Evolutionary conservation across 2,888 invertebrate genomes (phyloP), one percentile per base, ranked within the genome.

Genomic region (Caenorhabditis panamensis): DNA sequence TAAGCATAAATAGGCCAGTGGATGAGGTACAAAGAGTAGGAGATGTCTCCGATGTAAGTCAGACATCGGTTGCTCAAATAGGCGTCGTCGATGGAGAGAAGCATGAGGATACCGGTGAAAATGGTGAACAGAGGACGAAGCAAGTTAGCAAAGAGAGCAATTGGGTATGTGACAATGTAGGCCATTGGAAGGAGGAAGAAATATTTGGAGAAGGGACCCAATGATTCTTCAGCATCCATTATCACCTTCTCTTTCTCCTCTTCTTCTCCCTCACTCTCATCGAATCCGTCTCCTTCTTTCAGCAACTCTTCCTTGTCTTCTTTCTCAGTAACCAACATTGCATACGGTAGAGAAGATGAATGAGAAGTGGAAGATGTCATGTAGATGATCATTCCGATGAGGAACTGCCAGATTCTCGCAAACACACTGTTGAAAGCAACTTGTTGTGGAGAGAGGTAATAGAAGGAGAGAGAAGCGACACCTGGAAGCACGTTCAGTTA

Each of bases 1-100:
- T 36, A 77, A 0, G 73, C 71, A 51, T 58, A 67, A 36, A 84
- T 31, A 6, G 83, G 83, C 82, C 82, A 84, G 51, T 84, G 83
- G 22, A 82, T 28, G 5, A 84, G 77, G 54, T 84, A 84, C 16
- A 79, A 41, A 4, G 79, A 79, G 72, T 84, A 84, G 9, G 82
- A 82, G 31, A 84, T 84, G 61, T 83, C 77, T 4, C 83, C 83
- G 18, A 82, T 28, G 49, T 82, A 83, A 8, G 81, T 81, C 11
- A 83, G 58, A 20, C 37, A 6, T 26, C 72, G 37, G 22, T 73
- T 56, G 41, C 73, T 64, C 41, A 73, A 24, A 13, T 58, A 64
- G 20, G 64, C 56, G 22, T 73, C 73, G 41, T 73, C 73, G 22
- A 64, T 36, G 1, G 73, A 73, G 56, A 73, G 64, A 9, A 73